phyloP scores from a whole-genome alignment of 2,888 invertebrate genomes.

The Nomada fucata region DNA sequence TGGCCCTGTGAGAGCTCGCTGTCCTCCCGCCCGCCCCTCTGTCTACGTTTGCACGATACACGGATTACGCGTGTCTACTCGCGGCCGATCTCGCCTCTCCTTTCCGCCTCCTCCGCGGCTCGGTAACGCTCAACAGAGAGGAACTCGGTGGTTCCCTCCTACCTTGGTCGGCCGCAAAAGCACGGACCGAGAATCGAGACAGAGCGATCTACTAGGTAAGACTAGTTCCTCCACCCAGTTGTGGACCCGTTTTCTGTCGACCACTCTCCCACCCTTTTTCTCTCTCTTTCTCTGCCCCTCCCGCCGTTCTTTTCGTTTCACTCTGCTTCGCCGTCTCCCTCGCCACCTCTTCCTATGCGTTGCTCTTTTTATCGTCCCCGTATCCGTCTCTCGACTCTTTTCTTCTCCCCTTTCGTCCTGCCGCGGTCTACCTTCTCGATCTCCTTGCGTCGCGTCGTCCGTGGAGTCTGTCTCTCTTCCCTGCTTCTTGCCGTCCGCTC shows the following conservation, averaged over 20 bases:
- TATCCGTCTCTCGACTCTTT: constrained; percentile 40
- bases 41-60: constrained; percentile 23
- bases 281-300: constrained; percentile 12
- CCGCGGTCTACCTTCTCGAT: constrained; percentile 1
- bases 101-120: constrained; percentile 63
- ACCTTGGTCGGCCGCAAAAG: constrained; percentile 67
- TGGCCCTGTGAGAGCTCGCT: constrained; percentile 25
- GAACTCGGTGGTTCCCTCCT: constrained; percentile 68
- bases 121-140: constrained; percentile 31
- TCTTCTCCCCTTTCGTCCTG: constrained; percentile 19
- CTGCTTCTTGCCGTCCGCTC: constrained; percentile 22
- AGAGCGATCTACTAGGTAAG: constrained; percentile 75
- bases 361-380: constrained; percentile 43
- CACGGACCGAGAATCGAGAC: constrained; percentile 62
- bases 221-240: constrained; percentile 74
- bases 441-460: not conserved
- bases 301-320: constrained; percentile 12
- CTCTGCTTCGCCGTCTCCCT: constrained; percentile 17
- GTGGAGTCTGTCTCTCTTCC: constrained; percentile 31
- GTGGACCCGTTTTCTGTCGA: constrained; percentile 72
- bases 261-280: constrained; percentile 37
- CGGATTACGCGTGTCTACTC: constrained; percentile 32
- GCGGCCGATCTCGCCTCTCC: constrained; percentile 51
- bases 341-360: constrained; percentile 45
- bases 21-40: not conserved